A percentile compares a stretch with the other conserved stretches of the same genome.
Conservation (phyloP, 2,797 vertebrate species). For the Fratercula arctica region DNA sequence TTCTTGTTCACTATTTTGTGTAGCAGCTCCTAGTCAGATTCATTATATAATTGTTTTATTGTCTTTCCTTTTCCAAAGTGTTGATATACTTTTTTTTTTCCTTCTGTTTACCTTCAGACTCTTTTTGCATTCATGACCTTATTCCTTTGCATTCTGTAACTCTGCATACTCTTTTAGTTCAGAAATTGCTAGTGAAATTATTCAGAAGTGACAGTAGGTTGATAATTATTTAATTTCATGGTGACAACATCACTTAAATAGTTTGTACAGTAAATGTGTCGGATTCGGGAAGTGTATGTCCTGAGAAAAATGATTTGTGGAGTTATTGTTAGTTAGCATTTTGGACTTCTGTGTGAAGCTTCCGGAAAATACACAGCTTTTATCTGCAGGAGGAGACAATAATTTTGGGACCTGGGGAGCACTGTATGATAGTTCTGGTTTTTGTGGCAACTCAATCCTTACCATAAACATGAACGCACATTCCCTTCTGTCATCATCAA, state of each 20-base stretch:
- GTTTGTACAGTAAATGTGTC: background rate
- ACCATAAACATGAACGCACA: background rate
- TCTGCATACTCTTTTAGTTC: background rate
- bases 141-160: background rate
- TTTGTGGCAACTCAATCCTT: background rate
- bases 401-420: background rate
- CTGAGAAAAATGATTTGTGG: background rate
- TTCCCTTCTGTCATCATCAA: background rate
- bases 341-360: background rate
- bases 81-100: background rate
- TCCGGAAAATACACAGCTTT: background rate
- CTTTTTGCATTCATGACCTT: background rate
- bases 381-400: background rate
- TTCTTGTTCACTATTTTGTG: background rate
- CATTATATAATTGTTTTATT: background rate
- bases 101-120: background rate
- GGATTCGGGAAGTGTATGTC: background rate
- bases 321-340: background rate
- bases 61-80: background rate
- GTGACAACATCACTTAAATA: background rate
- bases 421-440: background rate
- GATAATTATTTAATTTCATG: background rate
- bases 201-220: background rate
- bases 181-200: constrained; percentile 3
- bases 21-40: background rate